A percentile compares a stretch with the other conserved stretches of the same genome.
Conservation (phyloP, 2,888 invertebrate genomes). For the Melanostoma scalare region DNA sequence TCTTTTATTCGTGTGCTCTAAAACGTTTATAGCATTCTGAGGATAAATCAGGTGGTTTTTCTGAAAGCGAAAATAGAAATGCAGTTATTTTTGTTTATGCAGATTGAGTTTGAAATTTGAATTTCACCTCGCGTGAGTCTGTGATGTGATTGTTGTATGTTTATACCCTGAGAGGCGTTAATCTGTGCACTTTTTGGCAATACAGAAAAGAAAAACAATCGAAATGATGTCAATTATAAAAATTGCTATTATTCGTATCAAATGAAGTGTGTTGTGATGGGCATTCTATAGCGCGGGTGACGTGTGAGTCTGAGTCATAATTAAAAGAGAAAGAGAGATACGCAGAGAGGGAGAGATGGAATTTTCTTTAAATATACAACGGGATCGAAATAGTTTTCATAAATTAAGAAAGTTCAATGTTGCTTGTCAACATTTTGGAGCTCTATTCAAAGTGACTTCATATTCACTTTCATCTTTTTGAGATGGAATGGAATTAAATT, state of each 20-base stretch:
- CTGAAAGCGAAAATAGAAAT: slow-evolving; percentile 54
- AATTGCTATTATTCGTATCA: not conserved
- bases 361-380: too few species aligned
- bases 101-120: slow-evolving; percentile 57
- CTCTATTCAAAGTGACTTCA: too few species aligned
- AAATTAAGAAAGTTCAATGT: slow-evolving; percentile 37
- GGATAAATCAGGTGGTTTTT: slow-evolving; percentile 68
- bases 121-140: slow-evolving; percentile 41
- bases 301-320: slow-evolving; percentile 1
- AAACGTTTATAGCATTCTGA: slow-evolving; percentile 57
- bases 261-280: slow-evolving; percentile 16
- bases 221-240: slow-evolving; percentile 51
- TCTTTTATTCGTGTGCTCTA: slow-evolving; percentile 73
- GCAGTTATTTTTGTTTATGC: slow-evolving; percentile 59
- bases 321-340: not conserved
- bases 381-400: slow-evolving; percentile 18
- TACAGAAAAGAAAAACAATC: slow-evolving; percentile 33
- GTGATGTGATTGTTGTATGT: slow-evolving; percentile 20
- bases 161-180: slow-evolving; percentile 20
- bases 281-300: not conserved
- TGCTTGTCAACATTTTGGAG: not conserved
- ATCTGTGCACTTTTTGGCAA: slow-evolving; percentile 36
- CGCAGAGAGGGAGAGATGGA: not conserved
- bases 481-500: too few species aligned
- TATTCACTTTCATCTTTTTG: too few species aligned